Percentiles rank a stretch among this genome's conserved stretches.
Conservation (phyloP, 2,113 vertebrate species). For the Myrmecophaga tridactyla region DNA sequence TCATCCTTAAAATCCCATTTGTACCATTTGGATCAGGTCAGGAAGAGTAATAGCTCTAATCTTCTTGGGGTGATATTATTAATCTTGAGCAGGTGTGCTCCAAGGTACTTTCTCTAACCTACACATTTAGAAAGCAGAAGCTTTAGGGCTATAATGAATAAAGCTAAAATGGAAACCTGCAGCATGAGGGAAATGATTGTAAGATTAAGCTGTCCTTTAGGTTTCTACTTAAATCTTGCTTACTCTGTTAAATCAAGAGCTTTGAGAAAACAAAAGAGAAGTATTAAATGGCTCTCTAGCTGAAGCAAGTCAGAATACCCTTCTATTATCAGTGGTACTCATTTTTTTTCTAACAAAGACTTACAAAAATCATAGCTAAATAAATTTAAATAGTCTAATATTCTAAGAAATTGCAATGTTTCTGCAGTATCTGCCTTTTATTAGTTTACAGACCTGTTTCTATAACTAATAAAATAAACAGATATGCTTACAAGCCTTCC, state of each 20-base stretch:
- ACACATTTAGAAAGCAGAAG: slow-evolving; percentile 70
- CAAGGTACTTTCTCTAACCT: slow-evolving; percentile 71
- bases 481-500: neutral
- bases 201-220: slow-evolving; percentile 69
- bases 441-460: neutral
- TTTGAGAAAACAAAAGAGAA: slow-evolving; percentile 60
- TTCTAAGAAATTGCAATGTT: slow-evolving; percentile 44
- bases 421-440: slow-evolving; percentile 32
- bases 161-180: slow-evolving; percentile 71
- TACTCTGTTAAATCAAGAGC: slow-evolving; percentile 58
- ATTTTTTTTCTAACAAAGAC: slow-evolving; percentile 54
- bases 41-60: slow-evolving; percentile 85
- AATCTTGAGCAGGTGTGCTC: slow-evolving; percentile 80
- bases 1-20: slow-evolving; percentile 86
- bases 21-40: slow-evolving; percentile 82
- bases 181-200: slow-evolving; percentile 54
- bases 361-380: slow-evolving; percentile 51
- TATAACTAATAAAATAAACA: neutral
- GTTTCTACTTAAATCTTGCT: slow-evolving; percentile 67
- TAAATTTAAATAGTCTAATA: slow-evolving; percentile 19
- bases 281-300: slow-evolving; percentile 47
- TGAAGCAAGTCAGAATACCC: neutral
- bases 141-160: slow-evolving; percentile 67
- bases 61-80: slow-evolving; percentile 81
- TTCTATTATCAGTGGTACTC: slow-evolving; percentile 51